Percentiles rank a stretch among this genome's conserved stretches.
Conservation (phyloP, 2,888 invertebrate species). For the Onthophagus sagittarius region DNA sequence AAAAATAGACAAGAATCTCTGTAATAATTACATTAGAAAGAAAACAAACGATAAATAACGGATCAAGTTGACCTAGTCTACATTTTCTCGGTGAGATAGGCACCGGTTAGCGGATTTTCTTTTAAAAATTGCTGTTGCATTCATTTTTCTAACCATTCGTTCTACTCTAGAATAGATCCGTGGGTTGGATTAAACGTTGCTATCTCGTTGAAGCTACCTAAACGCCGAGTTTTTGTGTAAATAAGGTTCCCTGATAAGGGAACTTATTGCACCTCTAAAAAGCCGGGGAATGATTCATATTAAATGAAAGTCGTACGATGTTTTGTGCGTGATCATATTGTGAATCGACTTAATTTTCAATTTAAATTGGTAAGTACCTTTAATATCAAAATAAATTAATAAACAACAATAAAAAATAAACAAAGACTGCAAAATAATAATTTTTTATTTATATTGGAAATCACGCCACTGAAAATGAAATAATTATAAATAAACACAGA, state of each 20-base stretch:
- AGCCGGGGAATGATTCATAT: not conserved
- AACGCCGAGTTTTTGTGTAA: not conserved
- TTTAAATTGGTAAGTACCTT: not conserved
- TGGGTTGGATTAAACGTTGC: not conserved
- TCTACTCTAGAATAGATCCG: not conserved
- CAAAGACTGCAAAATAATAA: not conserved
- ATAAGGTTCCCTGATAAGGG: not conserved
- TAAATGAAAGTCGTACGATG: not conserved
- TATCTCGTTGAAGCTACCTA: not conserved
- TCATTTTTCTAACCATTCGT: not conserved
- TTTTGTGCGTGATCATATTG: not conserved
- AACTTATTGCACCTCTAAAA: not conserved
- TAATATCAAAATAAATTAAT: not conserved
- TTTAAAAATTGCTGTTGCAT: not conserved
- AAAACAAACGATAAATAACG: not conserved
- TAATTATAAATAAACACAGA: not conserved
- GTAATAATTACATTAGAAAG: not conserved
- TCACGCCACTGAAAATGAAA: not conserved
- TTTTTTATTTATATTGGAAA: not conserved
- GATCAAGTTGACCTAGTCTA: not conserved
- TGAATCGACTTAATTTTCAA: not conserved
- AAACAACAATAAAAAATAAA: not conserved
- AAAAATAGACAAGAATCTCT: not conserved
- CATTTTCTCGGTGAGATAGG: not conserved
- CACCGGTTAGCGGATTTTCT: not conserved